These are phyloP conservation scores for Seladonia tumulorum DNA, from an alignment of 2,888 invertebrate species.

Conservation along the genomic window DNA sequence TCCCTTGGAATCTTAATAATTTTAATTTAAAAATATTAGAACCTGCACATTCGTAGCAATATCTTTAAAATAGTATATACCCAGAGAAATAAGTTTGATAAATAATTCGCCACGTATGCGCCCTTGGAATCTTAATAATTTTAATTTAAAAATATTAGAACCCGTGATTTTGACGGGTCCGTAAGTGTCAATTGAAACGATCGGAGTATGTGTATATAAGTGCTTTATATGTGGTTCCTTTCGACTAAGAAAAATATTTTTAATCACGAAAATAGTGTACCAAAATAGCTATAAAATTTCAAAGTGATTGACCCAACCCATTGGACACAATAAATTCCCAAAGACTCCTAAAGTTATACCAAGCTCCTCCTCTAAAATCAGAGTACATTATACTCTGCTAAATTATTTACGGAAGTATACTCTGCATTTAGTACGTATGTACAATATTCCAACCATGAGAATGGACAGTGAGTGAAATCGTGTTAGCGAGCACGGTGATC, in stretches of 20 bases:
- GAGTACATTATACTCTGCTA: not conserved
- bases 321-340: not conserved
- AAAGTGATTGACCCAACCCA: not conserved
- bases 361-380: not conserved
- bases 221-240: not conserved
- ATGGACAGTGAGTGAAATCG: accelerated
- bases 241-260: not conserved
- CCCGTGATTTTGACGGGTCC: too few relatives aligned
- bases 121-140: too few relatives aligned
- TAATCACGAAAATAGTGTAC: not conserved
- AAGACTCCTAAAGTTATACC: not conserved
- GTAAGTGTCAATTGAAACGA: too few relatives aligned
- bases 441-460: not conserved
- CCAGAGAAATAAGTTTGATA: too few relatives aligned
- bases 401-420: not conserved
- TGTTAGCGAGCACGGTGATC: not conserved
- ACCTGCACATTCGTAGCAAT: too few relatives aligned
- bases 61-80: too few relatives aligned
- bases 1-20: too few relatives aligned
- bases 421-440: not conserved
- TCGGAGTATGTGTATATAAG: not conserved
- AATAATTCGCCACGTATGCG: too few relatives aligned
- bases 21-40: too few relatives aligned
- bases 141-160: too few relatives aligned
- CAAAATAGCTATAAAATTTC: not conserved